Evolutionary conservation across 1,140 invertebrate species (phyloP).

Genomic region (Lucilia cuprina): DNA sequence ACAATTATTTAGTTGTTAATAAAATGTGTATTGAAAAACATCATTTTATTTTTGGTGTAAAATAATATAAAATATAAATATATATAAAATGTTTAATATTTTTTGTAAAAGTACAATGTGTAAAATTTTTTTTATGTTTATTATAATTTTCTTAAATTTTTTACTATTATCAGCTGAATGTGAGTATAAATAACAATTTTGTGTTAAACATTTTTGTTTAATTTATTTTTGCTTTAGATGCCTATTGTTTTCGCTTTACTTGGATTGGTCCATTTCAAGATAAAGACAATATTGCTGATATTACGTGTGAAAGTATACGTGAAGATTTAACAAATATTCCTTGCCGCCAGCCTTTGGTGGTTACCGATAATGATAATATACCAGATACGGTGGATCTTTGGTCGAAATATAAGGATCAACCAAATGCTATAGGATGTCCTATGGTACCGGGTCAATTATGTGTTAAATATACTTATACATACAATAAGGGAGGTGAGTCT

Average conservation of each 20-base stretch:
- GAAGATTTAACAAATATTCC: conserved; percentile 52
- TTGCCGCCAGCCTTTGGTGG: conserved; percentile 50
- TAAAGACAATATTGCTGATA: conserved; percentile 46
- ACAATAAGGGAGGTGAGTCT: conserved; percentile 51
- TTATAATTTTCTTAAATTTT: background rate
- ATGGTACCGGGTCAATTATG: conserved; percentile 50
- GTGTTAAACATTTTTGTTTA: background rate
- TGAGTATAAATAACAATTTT: background rate
- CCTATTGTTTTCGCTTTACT: conserved; percentile 56
- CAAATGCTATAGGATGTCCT: conserved; percentile 47
- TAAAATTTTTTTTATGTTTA: background rate
- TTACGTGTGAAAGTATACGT: conserved; percentile 48
- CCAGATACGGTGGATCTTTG: conserved; percentile 54
- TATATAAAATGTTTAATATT: too few species aligned
- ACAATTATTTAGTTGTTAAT: background rate
- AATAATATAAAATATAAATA: background rate
- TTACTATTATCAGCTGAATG: background rate
- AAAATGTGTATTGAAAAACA: background rate
- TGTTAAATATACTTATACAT: conserved; percentile 58
- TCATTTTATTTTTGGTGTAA: background rate
- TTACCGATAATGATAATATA: conserved; percentile 52
- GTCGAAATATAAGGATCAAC: conserved; percentile 44
- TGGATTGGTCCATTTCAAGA: conserved; percentile 56
- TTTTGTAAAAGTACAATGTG: background rate
- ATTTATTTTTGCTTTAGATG: conserved; percentile 40